Percentiles rank a stretch among this genome's conserved stretches.
Conservation (phyloP, 1,140 invertebrate genomes). For the Yoshiicerus persimilis region DNA sequence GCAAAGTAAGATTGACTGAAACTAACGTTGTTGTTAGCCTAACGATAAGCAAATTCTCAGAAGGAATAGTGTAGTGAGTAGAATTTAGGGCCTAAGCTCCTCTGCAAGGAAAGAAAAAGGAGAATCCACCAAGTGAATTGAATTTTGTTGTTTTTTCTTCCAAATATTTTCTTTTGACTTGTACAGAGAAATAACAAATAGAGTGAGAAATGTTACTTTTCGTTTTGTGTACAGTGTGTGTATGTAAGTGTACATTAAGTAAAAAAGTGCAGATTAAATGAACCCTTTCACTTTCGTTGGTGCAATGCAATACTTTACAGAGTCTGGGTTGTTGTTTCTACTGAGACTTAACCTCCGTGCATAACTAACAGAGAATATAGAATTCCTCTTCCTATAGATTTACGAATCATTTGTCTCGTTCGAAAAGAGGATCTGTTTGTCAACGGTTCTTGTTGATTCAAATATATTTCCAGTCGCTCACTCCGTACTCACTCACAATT, state of each 20-base stretch:
- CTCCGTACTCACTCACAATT: background rate
- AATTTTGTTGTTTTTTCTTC: background rate
- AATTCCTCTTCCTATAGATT: background rate
- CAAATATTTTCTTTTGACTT: background rate
- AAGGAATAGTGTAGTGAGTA: background rate
- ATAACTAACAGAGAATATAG: background rate
- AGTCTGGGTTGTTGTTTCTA: background rate
- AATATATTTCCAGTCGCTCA: constrained; percentile 6
- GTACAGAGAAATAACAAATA: background rate
- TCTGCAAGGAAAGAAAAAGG: background rate
- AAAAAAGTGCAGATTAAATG: background rate
- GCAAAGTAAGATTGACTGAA: background rate
- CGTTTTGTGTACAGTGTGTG: background rate
- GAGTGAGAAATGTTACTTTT: background rate
- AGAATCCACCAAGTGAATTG: background rate
- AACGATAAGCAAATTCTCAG: background rate
- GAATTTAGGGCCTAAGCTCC: background rate
- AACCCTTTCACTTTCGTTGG: background rate
- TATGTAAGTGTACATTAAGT: background rate
- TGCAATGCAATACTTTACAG: background rate
- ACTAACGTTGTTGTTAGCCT: background rate
- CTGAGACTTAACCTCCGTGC: background rate
- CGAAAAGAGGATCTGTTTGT: constrained; percentile 36
- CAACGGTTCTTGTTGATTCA: constrained; percentile 35
- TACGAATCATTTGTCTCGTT: constrained; percentile 37